phyloP scores from a whole-genome alignment of 1,140 invertebrate species.

The Atta texana region DNA sequence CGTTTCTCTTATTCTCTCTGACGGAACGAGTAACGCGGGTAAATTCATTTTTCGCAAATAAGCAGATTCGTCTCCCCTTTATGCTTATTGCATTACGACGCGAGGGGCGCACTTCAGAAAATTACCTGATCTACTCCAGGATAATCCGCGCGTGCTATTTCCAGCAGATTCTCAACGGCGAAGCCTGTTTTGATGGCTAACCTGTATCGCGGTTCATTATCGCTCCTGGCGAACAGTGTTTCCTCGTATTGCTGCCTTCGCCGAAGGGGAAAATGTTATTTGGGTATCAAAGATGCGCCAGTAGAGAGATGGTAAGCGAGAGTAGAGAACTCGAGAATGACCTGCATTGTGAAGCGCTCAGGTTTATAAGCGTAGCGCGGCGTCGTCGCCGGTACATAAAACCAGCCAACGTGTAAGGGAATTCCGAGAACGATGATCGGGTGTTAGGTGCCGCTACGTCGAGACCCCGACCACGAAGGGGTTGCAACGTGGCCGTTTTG shows the following conservation, averaged over 20 bases:
- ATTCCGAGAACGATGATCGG: slow-evolving; percentile 65
- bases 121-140: slow-evolving; percentile 25
- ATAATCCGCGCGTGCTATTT: slow-evolving; percentile 21
- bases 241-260: slow-evolving; percentile 71
- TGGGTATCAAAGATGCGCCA: slow-evolving; percentile 78
- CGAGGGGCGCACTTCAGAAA: slow-evolving; percentile 23
- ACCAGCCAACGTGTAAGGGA: slow-evolving; percentile 68
- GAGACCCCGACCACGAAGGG: slow-evolving; percentile 57
- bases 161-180: neutral
- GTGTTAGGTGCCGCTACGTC: slow-evolving; percentile 56
- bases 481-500: slow-evolving; percentile 60
- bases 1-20: slow-evolving; percentile 18
- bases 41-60: slow-evolving; percentile 62
- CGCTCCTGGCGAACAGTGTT: slow-evolving; percentile 71
- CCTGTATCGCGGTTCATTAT: slow-evolving; percentile 77
- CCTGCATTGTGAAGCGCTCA: slow-evolving; percentile 67
- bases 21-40: slow-evolving; percentile 24
- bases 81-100: slow-evolving; percentile 67
- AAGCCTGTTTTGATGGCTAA: slow-evolving; percentile 32
- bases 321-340: slow-evolving; percentile 58
- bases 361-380: slow-evolving; percentile 71
- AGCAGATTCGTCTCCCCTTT: slow-evolving; percentile 49
- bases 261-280: slow-evolving; percentile 78
- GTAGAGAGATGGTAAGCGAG: neutral
- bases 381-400: slow-evolving; percentile 65